Percentiles rank a stretch among this genome's conserved stretches.
Evolutionary conservation across 2,888 invertebrate genomes (phyloP).

Genomic region (Axea sp.): DNA sequence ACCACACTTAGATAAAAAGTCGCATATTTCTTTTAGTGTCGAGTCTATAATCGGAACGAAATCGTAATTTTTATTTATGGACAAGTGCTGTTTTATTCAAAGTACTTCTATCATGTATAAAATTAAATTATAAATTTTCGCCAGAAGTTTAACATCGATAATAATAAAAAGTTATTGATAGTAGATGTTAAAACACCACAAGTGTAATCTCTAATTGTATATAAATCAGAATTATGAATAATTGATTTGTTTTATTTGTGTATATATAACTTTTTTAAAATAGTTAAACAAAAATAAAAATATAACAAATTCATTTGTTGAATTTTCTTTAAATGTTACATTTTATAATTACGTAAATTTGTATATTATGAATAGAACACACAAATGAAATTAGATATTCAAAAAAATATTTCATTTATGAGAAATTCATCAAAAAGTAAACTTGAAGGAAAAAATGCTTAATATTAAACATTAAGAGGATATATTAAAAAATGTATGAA

Average conservation of each 20-base stretch:
- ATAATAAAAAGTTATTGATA: neutral
- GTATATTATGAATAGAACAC: too few relatives aligned
- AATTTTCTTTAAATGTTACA: too few relatives aligned
- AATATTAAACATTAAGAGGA: too few relatives aligned
- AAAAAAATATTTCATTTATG: too few relatives aligned
- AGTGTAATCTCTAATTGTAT: neutral
- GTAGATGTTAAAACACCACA: conserved; percentile 4
- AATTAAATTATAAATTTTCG: conserved; percentile 10
- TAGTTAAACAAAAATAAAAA: conserved; percentile 2
- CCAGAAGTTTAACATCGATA: conserved; percentile 1
- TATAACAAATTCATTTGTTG: conserved; percentile 17
- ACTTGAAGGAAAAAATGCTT: too few relatives aligned
- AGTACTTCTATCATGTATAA: conserved; percentile 15
- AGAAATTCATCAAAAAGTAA: too few relatives aligned
- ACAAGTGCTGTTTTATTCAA: conserved; percentile 1
- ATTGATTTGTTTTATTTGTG: conserved; percentile 4
- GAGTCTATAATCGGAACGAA: conserved; percentile 77
- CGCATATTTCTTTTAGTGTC: conserved; percentile 75
- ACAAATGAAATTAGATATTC: too few relatives aligned
- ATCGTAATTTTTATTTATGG: conserved; percentile 51
- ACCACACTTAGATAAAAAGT: conserved; percentile 69
- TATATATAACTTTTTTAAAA: conserved; percentile 15
- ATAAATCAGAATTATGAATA: neutral
- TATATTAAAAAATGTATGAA: too few relatives aligned
- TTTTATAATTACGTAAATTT: too few relatives aligned